Conservation (phyloP, 1,140 invertebrate species). For the Brachionus paranguensis region DNA sequence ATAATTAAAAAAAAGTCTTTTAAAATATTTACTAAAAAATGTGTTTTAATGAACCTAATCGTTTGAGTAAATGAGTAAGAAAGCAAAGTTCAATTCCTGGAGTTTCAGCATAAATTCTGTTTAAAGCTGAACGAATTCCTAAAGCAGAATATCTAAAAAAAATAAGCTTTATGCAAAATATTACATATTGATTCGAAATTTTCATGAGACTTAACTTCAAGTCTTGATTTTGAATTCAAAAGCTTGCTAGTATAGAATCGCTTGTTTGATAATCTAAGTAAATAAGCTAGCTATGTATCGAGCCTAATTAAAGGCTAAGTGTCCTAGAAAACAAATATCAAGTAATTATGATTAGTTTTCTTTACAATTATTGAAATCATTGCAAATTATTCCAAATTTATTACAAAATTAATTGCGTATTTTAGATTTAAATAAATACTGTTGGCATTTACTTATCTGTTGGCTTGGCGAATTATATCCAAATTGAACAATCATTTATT, state of each 20-base stretch:
- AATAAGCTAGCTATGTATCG: not conserved
- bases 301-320: not conserved
- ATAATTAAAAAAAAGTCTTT: too few relatives aligned
- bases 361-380: not conserved
- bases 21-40: too few relatives aligned
- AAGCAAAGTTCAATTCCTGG: too few relatives aligned
- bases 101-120: too few relatives aligned
- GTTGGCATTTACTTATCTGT: not conserved
- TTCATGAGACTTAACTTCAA: not conserved
- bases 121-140: too few relatives aligned
- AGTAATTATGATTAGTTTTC: not conserved
- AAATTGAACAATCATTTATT: not conserved
- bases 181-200: not conserved
- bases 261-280: not conserved
- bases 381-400: not conserved
- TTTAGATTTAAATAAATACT: not conserved
- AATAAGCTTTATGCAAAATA: not conserved
- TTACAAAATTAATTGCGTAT: not conserved
- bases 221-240: not conserved
- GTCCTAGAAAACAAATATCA: conserved; percentile 17
- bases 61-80: too few relatives aligned
- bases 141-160: not conserved
- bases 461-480: not conserved
- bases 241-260: not conserved
- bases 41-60: too few relatives aligned